Conservation (phyloP, 2,113 vertebrate genomes). For the Chascanopsetta lugubris region DNA sequence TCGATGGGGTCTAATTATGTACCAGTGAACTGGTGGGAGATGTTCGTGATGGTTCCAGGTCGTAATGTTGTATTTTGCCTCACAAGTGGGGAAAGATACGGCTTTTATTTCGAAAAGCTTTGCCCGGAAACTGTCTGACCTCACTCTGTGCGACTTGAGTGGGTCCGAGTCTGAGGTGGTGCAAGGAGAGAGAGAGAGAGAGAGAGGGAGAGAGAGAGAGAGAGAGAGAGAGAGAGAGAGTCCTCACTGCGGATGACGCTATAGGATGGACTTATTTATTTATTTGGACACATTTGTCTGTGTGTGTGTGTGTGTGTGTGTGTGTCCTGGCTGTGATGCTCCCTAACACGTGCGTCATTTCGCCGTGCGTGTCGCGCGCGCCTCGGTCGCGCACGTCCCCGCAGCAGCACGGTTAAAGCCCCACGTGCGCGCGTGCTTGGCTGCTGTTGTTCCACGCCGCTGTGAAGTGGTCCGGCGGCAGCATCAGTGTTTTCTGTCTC, state of each 20-base stretch:
- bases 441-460: slow-evolving; percentile 10
- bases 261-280: slow-evolving; percentile 75
- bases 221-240: slow-evolving; percentile 30
- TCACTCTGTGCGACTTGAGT: not conserved
- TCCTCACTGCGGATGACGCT: slow-evolving; percentile 81
- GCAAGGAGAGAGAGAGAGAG: slow-evolving; percentile 68
- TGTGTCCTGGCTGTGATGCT: slow-evolving; percentile 19
- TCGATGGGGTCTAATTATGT: no score
- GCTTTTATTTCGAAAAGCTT: slow-evolving; percentile 54
- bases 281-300: slow-evolving; percentile 56
- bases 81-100: not conserved
- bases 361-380: not conserved
- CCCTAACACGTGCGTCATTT: slow-evolving; percentile 16
- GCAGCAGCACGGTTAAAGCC: slow-evolving; percentile 3
- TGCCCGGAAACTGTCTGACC: not conserved
- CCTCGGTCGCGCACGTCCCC: not conserved
- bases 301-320: not conserved
- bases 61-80: not conserved
- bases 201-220: slow-evolving; percentile 16
- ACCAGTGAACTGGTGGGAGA: no score
- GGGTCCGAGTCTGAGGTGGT: slow-evolving; percentile 60
- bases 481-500: slow-evolving; percentile 28
- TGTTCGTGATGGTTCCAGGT: not conserved
- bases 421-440: slow-evolving; percentile 10
- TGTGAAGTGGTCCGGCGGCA: slow-evolving; percentile 28